These are phyloP conservation scores for Eristalis tenax DNA, from an alignment of 2,888 invertebrate genomes.

Conservation along the genomic window DNA sequence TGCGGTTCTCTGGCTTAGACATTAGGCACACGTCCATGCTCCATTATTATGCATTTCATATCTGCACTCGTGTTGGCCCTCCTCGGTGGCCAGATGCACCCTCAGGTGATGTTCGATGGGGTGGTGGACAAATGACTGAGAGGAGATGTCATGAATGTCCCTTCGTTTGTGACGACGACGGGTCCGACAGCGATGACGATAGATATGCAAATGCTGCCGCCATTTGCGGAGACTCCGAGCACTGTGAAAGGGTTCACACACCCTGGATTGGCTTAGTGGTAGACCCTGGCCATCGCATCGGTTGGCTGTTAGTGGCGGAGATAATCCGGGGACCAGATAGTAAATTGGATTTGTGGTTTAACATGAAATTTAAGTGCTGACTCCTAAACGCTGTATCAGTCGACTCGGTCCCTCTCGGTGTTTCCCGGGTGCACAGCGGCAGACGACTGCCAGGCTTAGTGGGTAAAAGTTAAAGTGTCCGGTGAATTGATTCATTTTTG, in stretches of 20 bases:
- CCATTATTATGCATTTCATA: conserved; percentile 67
- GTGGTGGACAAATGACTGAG: conserved; percentile 45
- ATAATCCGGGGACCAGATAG: conserved; percentile 63
- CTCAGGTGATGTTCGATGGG: not conserved
- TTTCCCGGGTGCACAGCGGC: not conserved
- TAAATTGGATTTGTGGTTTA: conserved; percentile 69
- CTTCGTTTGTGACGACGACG: conserved; percentile 33
- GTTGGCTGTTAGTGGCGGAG: conserved; percentile 49
- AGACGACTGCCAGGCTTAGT: conserved; percentile 36
- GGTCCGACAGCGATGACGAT: conserved; percentile 15
- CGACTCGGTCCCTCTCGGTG: conserved; percentile 2
- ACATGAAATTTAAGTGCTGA: conserved; percentile 69
- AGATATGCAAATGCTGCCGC: conserved; percentile 60
- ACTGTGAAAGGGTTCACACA: not conserved
- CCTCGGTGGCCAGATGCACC: conserved; percentile 16
- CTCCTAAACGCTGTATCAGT: conserved; percentile 23
- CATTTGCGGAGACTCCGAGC: conserved; percentile 17
- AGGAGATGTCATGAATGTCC: conserved; percentile 59
- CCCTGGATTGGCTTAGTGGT: conserved; percentile 59
- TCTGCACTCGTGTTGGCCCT: conserved; percentile 13
- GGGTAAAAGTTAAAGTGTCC: conserved; percentile 34
- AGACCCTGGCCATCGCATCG: conserved; percentile 53
- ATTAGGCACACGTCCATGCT: conserved; percentile 67
- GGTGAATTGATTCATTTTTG: conserved; percentile 3
- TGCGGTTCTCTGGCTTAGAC: conserved; percentile 32